phyloP scores from a whole-genome alignment of 2,113 vertebrate genomes.

The Psittacus erithacus region DNA sequence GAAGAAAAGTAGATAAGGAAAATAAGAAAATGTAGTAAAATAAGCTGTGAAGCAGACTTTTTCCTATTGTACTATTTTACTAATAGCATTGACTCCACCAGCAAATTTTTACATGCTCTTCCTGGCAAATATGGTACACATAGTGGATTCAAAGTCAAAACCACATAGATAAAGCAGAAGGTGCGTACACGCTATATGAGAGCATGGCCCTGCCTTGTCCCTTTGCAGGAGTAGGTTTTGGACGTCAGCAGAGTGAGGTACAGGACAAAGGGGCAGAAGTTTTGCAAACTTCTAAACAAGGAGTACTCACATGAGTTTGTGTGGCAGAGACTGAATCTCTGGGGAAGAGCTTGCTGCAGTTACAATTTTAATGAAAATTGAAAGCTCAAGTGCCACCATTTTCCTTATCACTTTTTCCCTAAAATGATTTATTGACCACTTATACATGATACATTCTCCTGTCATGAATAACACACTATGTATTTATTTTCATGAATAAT shows the following conservation, averaged over 20 bases:
- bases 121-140: fast-evolving
- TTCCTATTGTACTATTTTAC: background rate
- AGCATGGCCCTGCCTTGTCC: background rate
- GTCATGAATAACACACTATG: constrained; percentile 65
- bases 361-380: constrained; percentile 70
- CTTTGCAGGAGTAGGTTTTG: background rate
- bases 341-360: constrained; percentile 22
- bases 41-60: background rate
- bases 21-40: background rate
- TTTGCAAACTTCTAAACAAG: background rate
- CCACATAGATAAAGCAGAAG: too few species aligned
- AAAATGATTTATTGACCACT: constrained; percentile 75
- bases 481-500: constrained; percentile 77
- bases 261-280: background rate
- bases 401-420: constrained; percentile 56
- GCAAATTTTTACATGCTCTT: background rate
- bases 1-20: background rate
- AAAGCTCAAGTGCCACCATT: constrained; percentile 63
- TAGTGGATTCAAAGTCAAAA: background rate
- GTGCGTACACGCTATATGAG: fast-evolving
- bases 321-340: background rate
- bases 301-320: background rate
- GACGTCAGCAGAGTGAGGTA: background rate
- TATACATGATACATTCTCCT: constrained; percentile 73
- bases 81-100: background rate